Evolutionary conservation across 2,888 invertebrate genomes (phyloP).

Genomic region (Azorinus chamasolen): DNA sequence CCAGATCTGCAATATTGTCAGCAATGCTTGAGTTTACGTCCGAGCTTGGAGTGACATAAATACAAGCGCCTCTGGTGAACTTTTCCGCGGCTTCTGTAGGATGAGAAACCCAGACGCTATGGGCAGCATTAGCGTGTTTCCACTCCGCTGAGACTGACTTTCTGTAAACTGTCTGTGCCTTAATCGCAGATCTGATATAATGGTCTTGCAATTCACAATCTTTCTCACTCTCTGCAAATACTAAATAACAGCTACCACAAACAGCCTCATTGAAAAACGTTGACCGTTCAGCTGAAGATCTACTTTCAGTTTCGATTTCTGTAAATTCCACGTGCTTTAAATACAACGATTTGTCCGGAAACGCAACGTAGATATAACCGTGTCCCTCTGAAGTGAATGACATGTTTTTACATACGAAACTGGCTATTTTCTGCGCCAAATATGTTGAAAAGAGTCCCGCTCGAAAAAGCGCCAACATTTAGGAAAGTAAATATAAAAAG

Average conservation of each 20-base stretch:
- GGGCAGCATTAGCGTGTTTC: slow-evolving; percentile 16
- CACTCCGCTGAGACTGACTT: slow-evolving; percentile 16
- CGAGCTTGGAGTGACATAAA: too few relatives aligned
- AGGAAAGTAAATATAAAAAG: not conserved
- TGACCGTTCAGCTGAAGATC: slow-evolving; percentile 11
- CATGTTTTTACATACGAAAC: too few relatives aligned
- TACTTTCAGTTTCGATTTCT: slow-evolving; percentile 56
- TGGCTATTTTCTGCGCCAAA: too few relatives aligned
- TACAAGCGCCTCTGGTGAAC: too few relatives aligned
- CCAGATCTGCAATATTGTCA: too few relatives aligned
- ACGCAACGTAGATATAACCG: slow-evolving; percentile 38
- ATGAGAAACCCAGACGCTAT: not conserved
- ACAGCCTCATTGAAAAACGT: too few relatives aligned
- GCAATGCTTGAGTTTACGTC: too few relatives aligned
- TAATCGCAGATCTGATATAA: slow-evolving; percentile 39
- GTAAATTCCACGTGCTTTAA: not conserved
- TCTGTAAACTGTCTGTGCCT: slow-evolving; percentile 40
- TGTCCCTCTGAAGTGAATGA: too few relatives aligned
- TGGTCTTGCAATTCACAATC: not conserved
- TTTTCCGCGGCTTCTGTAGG: too few relatives aligned
- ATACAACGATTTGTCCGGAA: slow-evolving; percentile 41
- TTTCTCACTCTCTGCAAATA: slow-evolving; percentile 10
- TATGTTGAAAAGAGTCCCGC: not conserved
- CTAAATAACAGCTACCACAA: slow-evolving; percentile 19
- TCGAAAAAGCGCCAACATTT: not conserved